Evolutionary conservation across 2,888 invertebrate genomes (phyloP), one percentile per base, ranked within the genome.

Genomic region (Tolmerus cingulatus): DNA sequence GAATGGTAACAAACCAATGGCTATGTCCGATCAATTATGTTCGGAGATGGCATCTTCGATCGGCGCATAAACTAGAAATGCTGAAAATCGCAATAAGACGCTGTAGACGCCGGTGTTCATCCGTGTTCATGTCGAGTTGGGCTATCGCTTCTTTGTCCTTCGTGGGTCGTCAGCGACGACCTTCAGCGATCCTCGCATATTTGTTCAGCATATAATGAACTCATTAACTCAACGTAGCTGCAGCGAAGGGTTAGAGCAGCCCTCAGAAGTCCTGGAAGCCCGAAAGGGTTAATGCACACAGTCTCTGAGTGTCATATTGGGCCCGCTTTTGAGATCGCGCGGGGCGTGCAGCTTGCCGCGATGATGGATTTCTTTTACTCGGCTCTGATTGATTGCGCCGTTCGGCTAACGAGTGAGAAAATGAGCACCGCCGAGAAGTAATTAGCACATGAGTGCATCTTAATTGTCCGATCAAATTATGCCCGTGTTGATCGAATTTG

Each of bases 11-110:
- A 86, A 78, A 79, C 86, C 86, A 66, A 78, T 79, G 78, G 66
- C 78, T 78, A 78, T 86, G 86, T 86, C 86, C 66, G 78, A 79
- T 86, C 86, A 78, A 79, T 86, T 86, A 74, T 46, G 85, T 27
- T 85, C 5, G 74, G n/a, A 74, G 85, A 74, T 74, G 85, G 85
- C 74, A 85, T 85, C 74, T 74, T 27, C 46, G 85, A 37, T 74
- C 74, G 37, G 46, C 74, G 74, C 85, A 85, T 74, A 85, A 85
- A 30, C 74, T 85, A 74, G 74, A 85, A 74, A 85, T 66, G 82
- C 37, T 82, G 57, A 66, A 82, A 82, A 82, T 82, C 66, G 82
- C 82, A 82, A 82, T 82, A 57, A 82, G 14, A 82, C 57, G 37
- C 34, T 82, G 55, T n/a, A 37, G 82, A 30, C 57, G 43, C 43